Conservation (phyloP, 2,888 invertebrate species). For the Strigamia transsilvanica region DNA sequence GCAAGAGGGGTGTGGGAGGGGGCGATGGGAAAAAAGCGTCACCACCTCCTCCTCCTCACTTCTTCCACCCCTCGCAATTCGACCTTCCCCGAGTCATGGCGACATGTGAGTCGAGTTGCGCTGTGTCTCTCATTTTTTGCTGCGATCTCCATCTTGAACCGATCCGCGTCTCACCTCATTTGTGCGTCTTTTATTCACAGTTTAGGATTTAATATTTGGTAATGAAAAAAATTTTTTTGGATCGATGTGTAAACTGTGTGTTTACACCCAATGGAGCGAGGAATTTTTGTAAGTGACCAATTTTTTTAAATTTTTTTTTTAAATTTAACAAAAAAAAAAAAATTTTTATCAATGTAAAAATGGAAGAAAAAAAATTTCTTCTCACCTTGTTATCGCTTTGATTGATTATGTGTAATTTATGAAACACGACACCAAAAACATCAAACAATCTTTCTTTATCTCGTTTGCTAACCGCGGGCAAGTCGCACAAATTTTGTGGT, state of each 20-base stretch:
- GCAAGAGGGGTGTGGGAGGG: background rate
- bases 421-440: conserved; percentile 22
- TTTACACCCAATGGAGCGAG: background rate
- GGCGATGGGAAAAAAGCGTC: conserved; percentile 6
- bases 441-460: conserved; percentile 37
- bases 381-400: conserved; percentile 33
- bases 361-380: background rate
- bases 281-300: background rate
- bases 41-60: conserved; percentile 8
- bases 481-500: background rate
- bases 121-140: conserved; percentile 27
- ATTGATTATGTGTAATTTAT: conserved; percentile 28
- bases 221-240: background rate
- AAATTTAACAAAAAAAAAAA: background rate
- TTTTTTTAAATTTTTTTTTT: background rate
- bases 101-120: conserved; percentile 31
- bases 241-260: background rate
- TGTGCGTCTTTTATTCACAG: background rate
- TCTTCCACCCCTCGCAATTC: conserved; percentile 41
- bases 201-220: background rate
- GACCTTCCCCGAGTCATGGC: conserved; percentile 39
- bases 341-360: background rate
- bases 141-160: conserved; percentile 17
- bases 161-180: background rate
- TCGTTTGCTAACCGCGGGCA: background rate